phyloP scores from a whole-genome alignment of 2,113 vertebrate species.

The Dryoscopus gambensis region DNA sequence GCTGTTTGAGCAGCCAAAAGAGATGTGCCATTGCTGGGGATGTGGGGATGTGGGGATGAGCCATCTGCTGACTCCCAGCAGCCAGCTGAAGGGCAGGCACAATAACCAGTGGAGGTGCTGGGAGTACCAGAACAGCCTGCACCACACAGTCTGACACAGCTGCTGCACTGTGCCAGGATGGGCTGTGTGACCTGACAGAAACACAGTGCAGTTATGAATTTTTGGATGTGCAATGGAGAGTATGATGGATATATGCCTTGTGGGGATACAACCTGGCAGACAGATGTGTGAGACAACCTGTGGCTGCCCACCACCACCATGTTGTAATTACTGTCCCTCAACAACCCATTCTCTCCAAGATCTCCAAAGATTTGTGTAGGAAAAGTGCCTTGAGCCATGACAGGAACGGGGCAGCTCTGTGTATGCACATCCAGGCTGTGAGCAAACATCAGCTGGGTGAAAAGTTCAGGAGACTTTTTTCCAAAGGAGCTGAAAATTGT shows the following conservation, averaged over 20 bases:
- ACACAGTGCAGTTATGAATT: neutral
- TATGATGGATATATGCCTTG: neutral
- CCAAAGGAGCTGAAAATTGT: neutral
- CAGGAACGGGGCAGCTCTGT: neutral
- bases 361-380: neutral
- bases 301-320: neutral
- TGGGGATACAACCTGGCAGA: neutral
- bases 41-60: fast-evolving
- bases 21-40: neutral
- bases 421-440: neutral
- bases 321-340: neutral
- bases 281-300: neutral
- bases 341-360: neutral
- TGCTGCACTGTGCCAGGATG: neutral
- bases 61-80: neutral
- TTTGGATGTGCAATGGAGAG: neutral
- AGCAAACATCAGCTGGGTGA: neutral
- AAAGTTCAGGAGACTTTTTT: neutral
- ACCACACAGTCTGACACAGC: neutral
- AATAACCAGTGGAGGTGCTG: neutral
- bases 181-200: neutral
- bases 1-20: neutral
- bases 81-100: neutral
- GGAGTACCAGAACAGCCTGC: neutral
- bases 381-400: neutral